These are phyloP conservation scores for Haliclona indistincta DNA, from an alignment of 37 sponge, comb jelly and placozoan species.

Conservation along the genomic window DNA sequence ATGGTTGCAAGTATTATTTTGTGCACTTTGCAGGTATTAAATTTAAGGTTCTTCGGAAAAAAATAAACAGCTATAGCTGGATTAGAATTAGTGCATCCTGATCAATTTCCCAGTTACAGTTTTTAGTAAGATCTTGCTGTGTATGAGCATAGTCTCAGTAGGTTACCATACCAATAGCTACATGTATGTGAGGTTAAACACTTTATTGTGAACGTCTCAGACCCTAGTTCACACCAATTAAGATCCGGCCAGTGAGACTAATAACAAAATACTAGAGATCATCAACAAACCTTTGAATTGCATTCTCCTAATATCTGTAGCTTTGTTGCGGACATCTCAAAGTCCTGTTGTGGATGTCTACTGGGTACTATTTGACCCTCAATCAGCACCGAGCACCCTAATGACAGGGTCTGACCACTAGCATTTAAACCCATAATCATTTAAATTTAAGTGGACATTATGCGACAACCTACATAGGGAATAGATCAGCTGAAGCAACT, in stretches of 20 bases:
- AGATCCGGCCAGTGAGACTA: no score
- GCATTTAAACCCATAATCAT: no score
- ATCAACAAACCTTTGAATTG: constrained; percentile 38
- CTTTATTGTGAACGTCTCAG: no score
- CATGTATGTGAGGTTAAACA: no score
- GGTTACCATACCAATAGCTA: no score
- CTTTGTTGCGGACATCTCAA: constrained; percentile 37
- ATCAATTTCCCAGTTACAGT: no score
- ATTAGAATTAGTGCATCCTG: background rate
- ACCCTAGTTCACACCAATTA: no score
- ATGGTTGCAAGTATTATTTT: no score
- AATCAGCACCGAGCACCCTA: constrained; percentile 59
- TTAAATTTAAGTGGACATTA: background rate
- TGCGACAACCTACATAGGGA: background rate
- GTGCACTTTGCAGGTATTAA: background rate
- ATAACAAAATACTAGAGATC: no score
- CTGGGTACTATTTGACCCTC: constrained; percentile 44
- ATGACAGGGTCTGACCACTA: constrained; percentile 16
- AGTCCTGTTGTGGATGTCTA: constrained; percentile 35
- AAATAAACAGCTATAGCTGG: background rate
- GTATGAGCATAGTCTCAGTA: no score
- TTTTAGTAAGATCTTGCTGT: no score
- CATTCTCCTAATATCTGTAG: constrained; percentile 63
- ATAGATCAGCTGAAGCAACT: constrained; percentile 20
- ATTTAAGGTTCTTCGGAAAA: background rate